phyloP scores from a whole-genome alignment of 35 echinoderm and acorn worm species.

The Apostichopus japonicus region DNA sequence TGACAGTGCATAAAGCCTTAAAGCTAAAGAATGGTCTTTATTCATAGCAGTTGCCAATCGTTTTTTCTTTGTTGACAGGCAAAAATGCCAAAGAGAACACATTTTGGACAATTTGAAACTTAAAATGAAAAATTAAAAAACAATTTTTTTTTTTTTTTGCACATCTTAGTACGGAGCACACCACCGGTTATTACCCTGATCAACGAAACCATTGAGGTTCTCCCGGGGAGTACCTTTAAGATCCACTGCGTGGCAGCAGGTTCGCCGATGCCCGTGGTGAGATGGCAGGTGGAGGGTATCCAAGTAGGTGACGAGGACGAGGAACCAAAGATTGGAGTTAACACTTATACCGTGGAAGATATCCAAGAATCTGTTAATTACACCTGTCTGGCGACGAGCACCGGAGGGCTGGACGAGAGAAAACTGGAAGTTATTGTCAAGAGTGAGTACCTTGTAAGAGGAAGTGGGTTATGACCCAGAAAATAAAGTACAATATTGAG shows the following conservation, averaged over 20 bases:
- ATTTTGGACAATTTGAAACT: too few species aligned
- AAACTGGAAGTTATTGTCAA: constrained; percentile 69
- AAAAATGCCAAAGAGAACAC: too few species aligned
- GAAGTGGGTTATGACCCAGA: neutral
- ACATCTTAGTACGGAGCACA: constrained; percentile 67
- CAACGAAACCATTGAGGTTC: constrained; percentile 76
- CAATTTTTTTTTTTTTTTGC: neutral
- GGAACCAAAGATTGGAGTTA: constrained; percentile 68
- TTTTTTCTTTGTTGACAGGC: too few species aligned
- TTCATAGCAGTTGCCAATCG: too few species aligned
- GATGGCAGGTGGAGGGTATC: constrained; percentile 81
- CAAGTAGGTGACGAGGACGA: constrained; percentile 63
- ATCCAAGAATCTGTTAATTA: constrained; percentile 80
- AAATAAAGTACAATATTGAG: constrained; percentile 60
- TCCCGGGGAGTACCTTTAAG: constrained; percentile 74
- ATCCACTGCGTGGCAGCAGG: constrained; percentile 88
- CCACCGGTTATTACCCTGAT: constrained; percentile 75
- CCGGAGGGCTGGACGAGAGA: neutral
- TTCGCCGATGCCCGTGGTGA: constrained; percentile 86
- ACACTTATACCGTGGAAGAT: constrained; percentile 64
- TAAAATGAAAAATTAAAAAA: too few species aligned
- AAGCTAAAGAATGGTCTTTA: too few species aligned
- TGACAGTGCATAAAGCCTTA: too few species aligned
- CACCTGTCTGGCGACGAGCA: constrained; percentile 84
- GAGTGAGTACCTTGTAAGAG: constrained; percentile 57